Evolutionary conservation across 1,140 invertebrate genomes (phyloP).

Genomic region (Trichogramma pretiosum): DNA sequence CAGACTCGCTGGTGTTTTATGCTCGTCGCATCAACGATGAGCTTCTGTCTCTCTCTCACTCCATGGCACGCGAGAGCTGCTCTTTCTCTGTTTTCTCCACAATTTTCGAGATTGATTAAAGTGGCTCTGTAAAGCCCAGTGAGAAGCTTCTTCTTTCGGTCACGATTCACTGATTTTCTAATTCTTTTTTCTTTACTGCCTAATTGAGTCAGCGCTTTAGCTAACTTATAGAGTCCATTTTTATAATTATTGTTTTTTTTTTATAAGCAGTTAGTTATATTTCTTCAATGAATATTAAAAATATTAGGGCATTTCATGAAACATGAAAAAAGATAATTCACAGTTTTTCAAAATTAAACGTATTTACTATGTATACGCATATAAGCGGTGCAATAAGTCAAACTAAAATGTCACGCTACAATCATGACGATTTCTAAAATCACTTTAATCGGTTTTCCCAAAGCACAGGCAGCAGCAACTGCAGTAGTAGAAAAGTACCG

Average conservation of each 20-base stretch:
- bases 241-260: too few relatives aligned
- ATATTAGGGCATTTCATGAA: too few relatives aligned
- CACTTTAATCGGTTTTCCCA: conserved; percentile 7
- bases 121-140: conserved; percentile 1
- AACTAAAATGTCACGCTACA: neutral
- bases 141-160: neutral
- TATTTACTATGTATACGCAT: too few relatives aligned
- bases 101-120: conserved; percentile 32
- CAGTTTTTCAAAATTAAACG: too few relatives aligned
- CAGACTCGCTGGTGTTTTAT: conserved; percentile 9
- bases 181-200: neutral
- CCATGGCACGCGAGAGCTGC: neutral
- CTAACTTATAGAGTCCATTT: too few relatives aligned
- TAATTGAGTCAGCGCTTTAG: neutral
- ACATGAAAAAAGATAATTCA: too few relatives aligned
- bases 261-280: too few relatives aligned
- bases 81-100: conserved; percentile 22
- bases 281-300: too few relatives aligned
- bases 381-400: too few relatives aligned
- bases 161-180: neutral
- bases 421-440: conserved; percentile 13
- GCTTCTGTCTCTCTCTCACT: too few relatives aligned
- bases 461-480: too few relatives aligned
- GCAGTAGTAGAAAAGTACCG: neutral
- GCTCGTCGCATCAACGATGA: conserved; percentile 8